phyloP scores from a whole-genome alignment of 2,113 vertebrate genomes.

The Peucedramus taeniatus region DNA sequence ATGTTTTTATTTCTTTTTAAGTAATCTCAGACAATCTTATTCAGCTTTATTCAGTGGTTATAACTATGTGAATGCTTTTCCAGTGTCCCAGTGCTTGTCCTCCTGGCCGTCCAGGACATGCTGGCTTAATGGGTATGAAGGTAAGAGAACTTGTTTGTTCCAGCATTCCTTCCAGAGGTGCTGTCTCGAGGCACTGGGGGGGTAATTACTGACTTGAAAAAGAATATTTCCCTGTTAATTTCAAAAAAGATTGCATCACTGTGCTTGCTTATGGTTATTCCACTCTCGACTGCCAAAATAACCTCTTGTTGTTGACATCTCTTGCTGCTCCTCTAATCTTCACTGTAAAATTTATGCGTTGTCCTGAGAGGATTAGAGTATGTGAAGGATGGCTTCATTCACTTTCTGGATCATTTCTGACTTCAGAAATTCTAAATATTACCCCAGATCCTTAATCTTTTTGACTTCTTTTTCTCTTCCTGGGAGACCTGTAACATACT shows the following conservation, averaged over 20 bases:
- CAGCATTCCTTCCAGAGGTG: not conserved
- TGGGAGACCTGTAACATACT: not conserved
- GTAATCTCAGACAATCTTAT: not conserved
- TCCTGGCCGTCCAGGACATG: slow-evolving; percentile 84
- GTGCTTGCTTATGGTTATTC: not conserved
- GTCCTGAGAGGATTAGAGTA: not conserved
- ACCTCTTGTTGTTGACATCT: not conserved
- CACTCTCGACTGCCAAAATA: not conserved
- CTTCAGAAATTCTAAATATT: not conserved
- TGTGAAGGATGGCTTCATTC: not conserved
- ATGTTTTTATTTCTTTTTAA: not conserved
- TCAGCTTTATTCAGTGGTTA: not conserved
- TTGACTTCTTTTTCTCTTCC: not conserved
- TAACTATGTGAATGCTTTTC: slow-evolving; percentile 38
- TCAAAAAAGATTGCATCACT: not conserved
- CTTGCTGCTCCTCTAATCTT: not conserved
- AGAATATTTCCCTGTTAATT: not conserved
- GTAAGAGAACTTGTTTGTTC: slow-evolving; percentile 66
- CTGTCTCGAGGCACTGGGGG: not conserved
- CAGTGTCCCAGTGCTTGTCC: slow-evolving; percentile 92
- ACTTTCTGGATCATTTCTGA: not conserved
- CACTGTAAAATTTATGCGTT: not conserved
- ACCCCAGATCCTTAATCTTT: not conserved
- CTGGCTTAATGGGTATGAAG: slow-evolving; percentile 95
- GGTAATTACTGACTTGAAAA: not conserved